Evolutionary conservation across 2,888 invertebrate genomes (phyloP), one percentile per base, ranked within the genome.

Genomic region (Busseola fusca): DNA sequence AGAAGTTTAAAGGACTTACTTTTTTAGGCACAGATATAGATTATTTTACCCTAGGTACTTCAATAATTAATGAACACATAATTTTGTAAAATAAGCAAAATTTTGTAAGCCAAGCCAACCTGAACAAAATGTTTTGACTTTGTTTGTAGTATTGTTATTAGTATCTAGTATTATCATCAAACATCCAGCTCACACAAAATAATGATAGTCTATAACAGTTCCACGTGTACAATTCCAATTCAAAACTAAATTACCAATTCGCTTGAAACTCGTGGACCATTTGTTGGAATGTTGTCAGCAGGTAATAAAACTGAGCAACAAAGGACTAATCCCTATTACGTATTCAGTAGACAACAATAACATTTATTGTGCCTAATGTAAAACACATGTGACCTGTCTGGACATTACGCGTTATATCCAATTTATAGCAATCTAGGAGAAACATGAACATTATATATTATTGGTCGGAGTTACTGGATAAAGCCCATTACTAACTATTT

Each of bases 291-390:
- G 65, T 60, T 75, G 66, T 66, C 45, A 37, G 30, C 76, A 76
- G 76, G 80, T 76, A 74, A 80, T 74, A 76, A 76, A 76, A 64
- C 76, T 42, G 58, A 63, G 25, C 25, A 69, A 80, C 74, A 69
- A 70, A 82, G 62, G 69, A 52, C 45, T 79, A 67, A 82, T 82
- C 65, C 57, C 62, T 58, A 75, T 74, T 83, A 64, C 65, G 67
- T 78, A 75, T 80, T 73, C 71, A 65, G 66, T 59, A 45, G 71
- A 58, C 69, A 65, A 83, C 81, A 65, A 80, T 80, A 71, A 78
- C 75, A 84, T 80, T 76, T 74, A 80, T 72, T 76, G 58, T 65
- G 59, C 65, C 69, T 70, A 84, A 84, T 76, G 64, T 67, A 70
- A 37, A 69, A 83, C 85, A 80, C 56, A 75, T 83, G 75, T 66